Evolutionary conservation across 2,113 vertebrate genomes (phyloP), one percentile per base, ranked within the genome.

Genomic region (Panthera uncia): DNA sequence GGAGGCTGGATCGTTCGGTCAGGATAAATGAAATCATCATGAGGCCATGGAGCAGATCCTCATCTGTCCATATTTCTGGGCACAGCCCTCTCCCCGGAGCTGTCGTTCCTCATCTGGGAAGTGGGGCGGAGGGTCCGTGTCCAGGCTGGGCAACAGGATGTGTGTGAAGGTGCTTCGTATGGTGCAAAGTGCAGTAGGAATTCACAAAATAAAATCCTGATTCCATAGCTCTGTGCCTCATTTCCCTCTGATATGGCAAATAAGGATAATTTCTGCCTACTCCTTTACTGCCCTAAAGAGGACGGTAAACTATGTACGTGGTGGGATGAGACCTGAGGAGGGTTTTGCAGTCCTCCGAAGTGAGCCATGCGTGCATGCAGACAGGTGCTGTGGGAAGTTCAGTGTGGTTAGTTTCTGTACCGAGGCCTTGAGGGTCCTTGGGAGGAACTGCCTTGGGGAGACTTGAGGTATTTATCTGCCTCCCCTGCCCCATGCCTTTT

Each of bases 261-360:
- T 61, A 66, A 91, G 13, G 50, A 10, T 81, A 63, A 86, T 91
- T 69, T 45, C 66, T 66, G 19, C 74, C 38, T 38, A 33, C 36
- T 55, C 36, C 25, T 82, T 61, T 76, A 25, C 61, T 90, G 41
- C 12, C 55, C 71, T 31, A 19, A 66, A 71, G 48, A 65, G 57
- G 55, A 27, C 45, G 18, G 31, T 66, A 65, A 73, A 9, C 31
- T 45, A 6, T 29, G n/a, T 0, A 0, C 13, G 1, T 25, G 55
- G 57, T 65, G 23, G 45, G n/a, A 5, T 89, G 41, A 78, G 41
- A 38, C 33, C n/a, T 0, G 3, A 27, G 52, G 33, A 15, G 83
- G n/a, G 41, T 52, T 84, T 79, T 79, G 69, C 12, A 9, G 38
- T 65, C 65, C 76, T 29, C n/a, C n/a, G 83, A 41, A n/a, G 31